Evolutionary conservation across 2,113 vertebrate genomes (phyloP).

Genomic region (Calonectris borealis): DNA sequence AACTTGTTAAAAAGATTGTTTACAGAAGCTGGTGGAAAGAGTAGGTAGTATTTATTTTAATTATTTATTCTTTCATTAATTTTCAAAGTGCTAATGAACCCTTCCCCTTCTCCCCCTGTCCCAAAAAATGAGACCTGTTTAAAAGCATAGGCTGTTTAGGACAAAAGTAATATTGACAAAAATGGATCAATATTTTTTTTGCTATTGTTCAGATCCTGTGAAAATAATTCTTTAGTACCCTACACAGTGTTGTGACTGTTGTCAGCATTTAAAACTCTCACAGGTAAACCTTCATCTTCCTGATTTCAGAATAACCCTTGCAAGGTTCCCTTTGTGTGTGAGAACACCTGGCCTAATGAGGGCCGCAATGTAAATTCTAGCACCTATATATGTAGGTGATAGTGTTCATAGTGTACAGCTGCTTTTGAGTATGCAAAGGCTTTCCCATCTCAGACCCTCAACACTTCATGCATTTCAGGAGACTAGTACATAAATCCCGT

Average conservation of each 20-base stretch:
- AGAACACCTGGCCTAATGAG: background rate
- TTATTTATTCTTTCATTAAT: constrained; percentile 15
- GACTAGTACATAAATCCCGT: background rate
- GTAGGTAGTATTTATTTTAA: background rate
- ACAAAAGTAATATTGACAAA: background rate
- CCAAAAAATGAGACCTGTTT: background rate
- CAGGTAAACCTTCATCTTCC: background rate
- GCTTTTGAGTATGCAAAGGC: background rate
- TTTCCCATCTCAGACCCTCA: background rate
- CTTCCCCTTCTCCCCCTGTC: fast-evolving
- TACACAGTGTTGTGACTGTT: background rate
- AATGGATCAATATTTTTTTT: background rate
- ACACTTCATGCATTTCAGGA: background rate
- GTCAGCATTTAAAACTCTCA: background rate
- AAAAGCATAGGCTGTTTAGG: background rate
- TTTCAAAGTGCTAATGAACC: background rate
- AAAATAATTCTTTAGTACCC: background rate
- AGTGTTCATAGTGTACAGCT: background rate
- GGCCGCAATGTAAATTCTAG: background rate
- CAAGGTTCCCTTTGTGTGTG: background rate
- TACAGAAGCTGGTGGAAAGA: background rate
- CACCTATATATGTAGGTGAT: background rate
- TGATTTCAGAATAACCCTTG: background rate
- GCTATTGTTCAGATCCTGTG: background rate
- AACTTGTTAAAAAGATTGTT: constrained; percentile 13